Percentiles rank a stretch among this genome's conserved stretches.
Conservation (phyloP, 2,113 vertebrate genomes). For the Nesogale talazaci region DNA sequence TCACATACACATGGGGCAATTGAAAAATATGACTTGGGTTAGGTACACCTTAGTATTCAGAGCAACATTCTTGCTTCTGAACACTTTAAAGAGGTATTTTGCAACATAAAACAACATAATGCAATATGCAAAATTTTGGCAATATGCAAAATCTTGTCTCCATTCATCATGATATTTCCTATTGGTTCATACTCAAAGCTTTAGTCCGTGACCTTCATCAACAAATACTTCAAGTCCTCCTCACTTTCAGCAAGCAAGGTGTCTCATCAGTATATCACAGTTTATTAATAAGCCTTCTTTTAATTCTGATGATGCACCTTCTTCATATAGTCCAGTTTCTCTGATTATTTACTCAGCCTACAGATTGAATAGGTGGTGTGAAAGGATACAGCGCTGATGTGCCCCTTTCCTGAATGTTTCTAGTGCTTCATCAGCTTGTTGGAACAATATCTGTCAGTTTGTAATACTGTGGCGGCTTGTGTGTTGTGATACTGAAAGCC, state of each 20-base stretch:
- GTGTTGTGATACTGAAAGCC: too few relatives aligned
- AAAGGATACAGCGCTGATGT: not conserved
- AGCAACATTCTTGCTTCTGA: too few relatives aligned
- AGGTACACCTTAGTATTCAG: too few relatives aligned
- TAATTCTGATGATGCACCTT: not conserved
- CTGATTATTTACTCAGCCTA: not conserved
- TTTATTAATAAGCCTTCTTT: not conserved
- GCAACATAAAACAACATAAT: too few relatives aligned
- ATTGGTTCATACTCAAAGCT: not conserved
- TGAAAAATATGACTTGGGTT: too few relatives aligned
- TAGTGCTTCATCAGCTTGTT: too few relatives aligned
- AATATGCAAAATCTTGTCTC: not conserved
- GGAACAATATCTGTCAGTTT: too few relatives aligned
- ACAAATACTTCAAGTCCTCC: not conserved
- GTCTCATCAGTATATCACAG: not conserved
- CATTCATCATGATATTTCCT: not conserved
- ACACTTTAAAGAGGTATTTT: too few relatives aligned
- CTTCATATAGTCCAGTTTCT: not conserved
- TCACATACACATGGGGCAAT: too few relatives aligned
- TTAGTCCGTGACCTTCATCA: not conserved
- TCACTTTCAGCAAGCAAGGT: not conserved
- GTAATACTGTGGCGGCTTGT: too few relatives aligned
- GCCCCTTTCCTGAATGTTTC: too few relatives aligned
- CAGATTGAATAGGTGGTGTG: not conserved
- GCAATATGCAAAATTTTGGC: too few relatives aligned